Conservation (phyloP, 2,888 invertebrate species). For the Aphelenchoides bicaudatus region DNA sequence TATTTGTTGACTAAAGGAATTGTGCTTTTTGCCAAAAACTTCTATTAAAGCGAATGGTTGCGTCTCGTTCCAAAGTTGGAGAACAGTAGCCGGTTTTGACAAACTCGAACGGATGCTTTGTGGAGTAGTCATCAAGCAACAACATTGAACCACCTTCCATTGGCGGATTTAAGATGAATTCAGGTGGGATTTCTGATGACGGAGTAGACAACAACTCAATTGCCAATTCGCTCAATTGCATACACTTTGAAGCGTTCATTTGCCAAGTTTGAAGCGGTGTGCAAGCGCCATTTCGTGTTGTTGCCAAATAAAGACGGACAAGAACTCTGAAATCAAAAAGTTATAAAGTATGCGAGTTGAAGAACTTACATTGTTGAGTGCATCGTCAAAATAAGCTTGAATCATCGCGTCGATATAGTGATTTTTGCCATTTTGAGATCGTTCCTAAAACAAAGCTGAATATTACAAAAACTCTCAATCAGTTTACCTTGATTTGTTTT, state of each 20-base stretch:
- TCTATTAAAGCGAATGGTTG: conserved; percentile 33
- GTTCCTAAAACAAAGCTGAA: conserved; percentile 17
- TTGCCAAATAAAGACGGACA: conserved; percentile 23
- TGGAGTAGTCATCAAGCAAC: conserved; percentile 7
- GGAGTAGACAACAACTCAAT: conserved; percentile 47
- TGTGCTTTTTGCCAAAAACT: conserved; percentile 4
- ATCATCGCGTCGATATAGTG: conserved; percentile 39
- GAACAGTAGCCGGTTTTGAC: background rate
- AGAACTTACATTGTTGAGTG: conserved; percentile 21
- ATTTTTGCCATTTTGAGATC: conserved; percentile 22
- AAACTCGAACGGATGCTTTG: conserved; percentile 25
- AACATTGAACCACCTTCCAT: conserved; percentile 5
- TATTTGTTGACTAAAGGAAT: no score
- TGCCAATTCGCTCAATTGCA: conserved; percentile 45
- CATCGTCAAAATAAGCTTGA: conserved; percentile 38
- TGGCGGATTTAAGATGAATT: conserved; percentile 25
- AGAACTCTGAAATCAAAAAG: conserved; percentile 3
- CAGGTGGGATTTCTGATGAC: conserved; percentile 39
- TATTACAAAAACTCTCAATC: background rate
- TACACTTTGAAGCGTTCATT: conserved; percentile 26
- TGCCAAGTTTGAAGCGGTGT: conserved; percentile 34
- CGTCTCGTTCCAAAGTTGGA: conserved; percentile 30
- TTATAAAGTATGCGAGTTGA: background rate
- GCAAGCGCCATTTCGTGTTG: conserved; percentile 18
- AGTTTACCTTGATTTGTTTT: conserved; percentile 26